Percentiles rank a stretch among this genome's conserved stretches.
These are phyloP conservation scores for Zhuqinia jingwanae DNA, from an alignment of 2,888 invertebrate genomes.

Conservation along the genomic window DNA sequence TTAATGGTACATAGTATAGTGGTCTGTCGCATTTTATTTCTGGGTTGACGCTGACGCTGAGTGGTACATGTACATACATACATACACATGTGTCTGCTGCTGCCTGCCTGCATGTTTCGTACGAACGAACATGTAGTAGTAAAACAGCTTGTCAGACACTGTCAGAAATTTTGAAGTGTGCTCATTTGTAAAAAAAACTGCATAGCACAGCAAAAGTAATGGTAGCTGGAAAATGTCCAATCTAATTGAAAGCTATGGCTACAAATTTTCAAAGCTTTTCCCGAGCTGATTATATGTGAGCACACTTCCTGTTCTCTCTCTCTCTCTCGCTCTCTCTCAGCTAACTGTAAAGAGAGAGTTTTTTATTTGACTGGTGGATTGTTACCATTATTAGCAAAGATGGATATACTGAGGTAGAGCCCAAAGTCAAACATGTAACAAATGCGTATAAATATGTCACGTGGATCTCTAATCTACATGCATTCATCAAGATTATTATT, in stretches of 20 bases:
- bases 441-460: background rate
- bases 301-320: background rate
- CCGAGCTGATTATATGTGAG: conserved; percentile 6
- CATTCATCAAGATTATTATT: conserved; percentile 32
- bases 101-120: background rate
- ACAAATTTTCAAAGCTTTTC: background rate
- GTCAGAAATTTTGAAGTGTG: conserved; percentile 28
- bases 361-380: conserved; percentile 41
- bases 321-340: background rate
- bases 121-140: background rate
- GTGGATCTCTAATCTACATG: background rate
- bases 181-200: background rate
- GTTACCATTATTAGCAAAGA: conserved; percentile 30
- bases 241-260: conserved; percentile 37
- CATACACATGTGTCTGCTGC: no score
- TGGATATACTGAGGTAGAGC: no score
- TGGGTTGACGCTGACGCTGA: background rate
- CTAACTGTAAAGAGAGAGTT: background rate
- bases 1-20: background rate
- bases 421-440: background rate
- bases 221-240: conserved; percentile 38
- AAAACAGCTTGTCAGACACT: conserved; percentile 30
- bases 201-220: background rate
- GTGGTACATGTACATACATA: background rate
- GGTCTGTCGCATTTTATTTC: conserved; percentile 42